Evolutionary conservation across 2,797 vertebrate species (phyloP).

Genomic region (Clamator glandarius): DNA sequence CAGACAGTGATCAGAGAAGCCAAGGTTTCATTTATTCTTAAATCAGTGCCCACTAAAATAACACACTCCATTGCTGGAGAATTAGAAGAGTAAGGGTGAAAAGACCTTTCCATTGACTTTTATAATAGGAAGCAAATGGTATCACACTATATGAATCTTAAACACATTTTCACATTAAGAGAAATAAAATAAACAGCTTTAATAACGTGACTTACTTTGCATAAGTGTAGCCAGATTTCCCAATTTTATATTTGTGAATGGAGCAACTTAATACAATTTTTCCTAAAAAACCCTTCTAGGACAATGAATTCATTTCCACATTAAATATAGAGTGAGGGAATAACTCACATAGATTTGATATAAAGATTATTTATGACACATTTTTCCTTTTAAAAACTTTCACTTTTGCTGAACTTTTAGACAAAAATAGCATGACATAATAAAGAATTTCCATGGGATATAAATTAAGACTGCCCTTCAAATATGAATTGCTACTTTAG

Average conservation of each 20-base stretch:
- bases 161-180: conserved; percentile 4
- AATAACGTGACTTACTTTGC: not conserved
- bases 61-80: not conserved
- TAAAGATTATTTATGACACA: not conserved
- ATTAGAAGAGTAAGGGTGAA: conserved; percentile 9
- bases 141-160: not conserved
- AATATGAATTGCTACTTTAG: not conserved
- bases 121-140: not conserved
- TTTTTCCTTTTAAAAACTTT: not conserved
- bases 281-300: not conserved
- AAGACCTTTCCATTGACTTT: not conserved
- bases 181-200: not conserved
- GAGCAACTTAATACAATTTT: not conserved
- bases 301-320: not conserved
- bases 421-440: not conserved
- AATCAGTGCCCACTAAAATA: conserved; percentile 1
- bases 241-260: not conserved
- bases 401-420: not conserved
- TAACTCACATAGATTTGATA: not conserved
- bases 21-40: not conserved
- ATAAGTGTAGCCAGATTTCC: not conserved
- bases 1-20: not conserved
- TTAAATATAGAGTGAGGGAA: not conserved
- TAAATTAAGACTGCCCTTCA: not conserved
- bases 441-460: not conserved